Base-by-base conservation (phyloP, 2,797 vertebrate genomes). In the Lepus oiostolus region DNA sequence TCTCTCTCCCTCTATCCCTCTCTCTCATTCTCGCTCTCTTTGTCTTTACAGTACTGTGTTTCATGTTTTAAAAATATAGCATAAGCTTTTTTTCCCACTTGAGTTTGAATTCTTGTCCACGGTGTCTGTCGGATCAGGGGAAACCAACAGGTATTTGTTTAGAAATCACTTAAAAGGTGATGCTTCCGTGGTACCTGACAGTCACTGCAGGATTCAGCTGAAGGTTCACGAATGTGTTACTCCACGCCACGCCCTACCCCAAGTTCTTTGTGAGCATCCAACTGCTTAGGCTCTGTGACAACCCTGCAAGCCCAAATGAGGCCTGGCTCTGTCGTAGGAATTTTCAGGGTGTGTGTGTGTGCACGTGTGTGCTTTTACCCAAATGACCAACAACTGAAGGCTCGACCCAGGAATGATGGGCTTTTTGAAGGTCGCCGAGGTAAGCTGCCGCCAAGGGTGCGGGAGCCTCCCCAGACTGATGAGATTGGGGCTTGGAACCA, bases 381-480 rank as follows among this genome's bases (percentile, higher is more conserved):
- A 77, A 17, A 87, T 54, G 58, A 91, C 42, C 52, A 77, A 71
- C 28, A 93, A 72, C 21, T 95, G 77, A 62, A 82, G 72, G 12
- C 30, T 96, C 54, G 65, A 86, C 19, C 54, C 88, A 96, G 71
- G 35, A 96, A 85, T 68, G 54, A 65, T 17, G 80, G 85, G 89
- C 84, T 90, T 90, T 91, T 88, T 92, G 77, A 74, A 70, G 32
- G 65, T 22, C 75, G 54, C 85, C 94, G 85, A 95, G 85, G 19
- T 86, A 92, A 91, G 75, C 26, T 95, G 35, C 58, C 30, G 91
- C 32, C 26, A 76, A 17, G 19, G 72, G 91, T 65, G 71, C 28
- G 80, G 75, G 71, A 95, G n/a, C 38, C 88, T 95, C 71, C 80
- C 19, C 71, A 90, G 68, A 96, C 28, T 74, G 85, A 95, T 95